phyloP scores from a whole-genome alignment of 1,140 invertebrate genomes.

The Listronotus bonariensis region DNA sequence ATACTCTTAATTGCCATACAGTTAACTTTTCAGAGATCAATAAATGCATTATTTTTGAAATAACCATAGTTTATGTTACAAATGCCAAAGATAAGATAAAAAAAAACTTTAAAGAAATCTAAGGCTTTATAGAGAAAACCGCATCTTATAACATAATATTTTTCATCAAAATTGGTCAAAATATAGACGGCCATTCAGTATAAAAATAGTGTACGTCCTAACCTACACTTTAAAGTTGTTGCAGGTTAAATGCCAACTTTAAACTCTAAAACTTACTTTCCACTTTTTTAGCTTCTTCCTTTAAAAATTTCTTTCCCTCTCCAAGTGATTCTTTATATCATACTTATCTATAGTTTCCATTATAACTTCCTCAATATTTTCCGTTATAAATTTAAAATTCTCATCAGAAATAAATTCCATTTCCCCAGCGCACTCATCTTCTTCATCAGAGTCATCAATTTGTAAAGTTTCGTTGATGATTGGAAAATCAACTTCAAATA shows the following conservation, averaged over 20 bases:
- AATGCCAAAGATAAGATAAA: too few relatives aligned
- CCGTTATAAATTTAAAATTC: slow-evolving; percentile 56
- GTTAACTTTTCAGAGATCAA: too few relatives aligned
- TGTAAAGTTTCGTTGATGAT: slow-evolving; percentile 59
- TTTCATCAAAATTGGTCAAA: too few relatives aligned
- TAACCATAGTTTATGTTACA: too few relatives aligned
- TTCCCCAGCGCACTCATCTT: slow-evolving; percentile 53
- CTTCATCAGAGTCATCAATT: slow-evolving; percentile 63
- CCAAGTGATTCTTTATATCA: slow-evolving; percentile 56
- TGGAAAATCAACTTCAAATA: slow-evolving; percentile 59
- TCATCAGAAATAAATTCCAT: slow-evolving; percentile 48
- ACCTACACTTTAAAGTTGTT: too few relatives aligned
- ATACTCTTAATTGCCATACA: too few relatives aligned
- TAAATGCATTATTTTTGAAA: too few relatives aligned
- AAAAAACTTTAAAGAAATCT: too few relatives aligned
- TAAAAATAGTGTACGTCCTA: too few relatives aligned
- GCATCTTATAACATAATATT: too few relatives aligned
- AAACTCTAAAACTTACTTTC: slow-evolving; percentile 26
- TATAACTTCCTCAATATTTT: slow-evolving; percentile 56
- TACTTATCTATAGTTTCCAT: slow-evolving; percentile 57
- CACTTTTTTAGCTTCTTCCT: slow-evolving; percentile 25
- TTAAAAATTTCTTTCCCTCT: slow-evolving; percentile 49
- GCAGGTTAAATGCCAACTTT: background rate
- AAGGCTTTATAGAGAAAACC: too few relatives aligned
- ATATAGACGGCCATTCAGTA: too few relatives aligned